phyloP scores from a whole-genome alignment of 2,113 vertebrate genomes.

The Pluvialis apricaria region DNA sequence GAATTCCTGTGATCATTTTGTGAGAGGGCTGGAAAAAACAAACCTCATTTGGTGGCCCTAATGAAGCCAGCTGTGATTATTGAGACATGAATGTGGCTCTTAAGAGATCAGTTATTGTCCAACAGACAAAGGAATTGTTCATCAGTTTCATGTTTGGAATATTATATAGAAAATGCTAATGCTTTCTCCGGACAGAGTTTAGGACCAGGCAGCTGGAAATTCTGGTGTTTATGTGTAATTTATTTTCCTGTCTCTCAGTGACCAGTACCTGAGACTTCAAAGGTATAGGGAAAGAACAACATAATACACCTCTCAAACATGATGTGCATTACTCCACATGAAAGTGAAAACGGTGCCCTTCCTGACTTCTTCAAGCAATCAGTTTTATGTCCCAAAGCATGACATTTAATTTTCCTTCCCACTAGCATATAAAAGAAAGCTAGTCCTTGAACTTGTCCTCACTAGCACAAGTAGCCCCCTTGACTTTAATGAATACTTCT shows the following conservation, averaged over 20 bases:
- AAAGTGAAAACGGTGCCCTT: background rate
- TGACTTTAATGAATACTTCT: slow-evolving; percentile 32
- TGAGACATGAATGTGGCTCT: background rate
- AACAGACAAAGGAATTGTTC: background rate
- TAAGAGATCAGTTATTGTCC: background rate
- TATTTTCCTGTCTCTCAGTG: background rate
- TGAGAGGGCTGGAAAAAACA: background rate
- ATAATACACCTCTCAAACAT: background rate
- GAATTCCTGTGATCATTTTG: background rate
- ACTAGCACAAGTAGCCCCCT: background rate
- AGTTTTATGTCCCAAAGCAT: background rate
- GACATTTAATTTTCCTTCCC: slow-evolving; percentile 31
- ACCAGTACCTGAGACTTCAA: background rate
- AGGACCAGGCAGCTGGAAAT: background rate
- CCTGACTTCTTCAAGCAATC: background rate
- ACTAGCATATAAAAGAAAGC: background rate
- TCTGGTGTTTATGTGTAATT: background rate
- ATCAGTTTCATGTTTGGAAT: background rate
- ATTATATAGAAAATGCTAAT: background rate
- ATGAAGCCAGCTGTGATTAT: accelerated
- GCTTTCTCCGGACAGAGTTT: background rate
- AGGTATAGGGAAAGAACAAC: background rate
- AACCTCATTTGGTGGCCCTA: background rate
- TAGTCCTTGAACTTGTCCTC: slow-evolving; percentile 44
- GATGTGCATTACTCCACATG: background rate